These are phyloP conservation scores for Hiodon tergisus DNA, from an alignment of 2,113 vertebrate genomes.

Conservation along the genomic window DNA sequence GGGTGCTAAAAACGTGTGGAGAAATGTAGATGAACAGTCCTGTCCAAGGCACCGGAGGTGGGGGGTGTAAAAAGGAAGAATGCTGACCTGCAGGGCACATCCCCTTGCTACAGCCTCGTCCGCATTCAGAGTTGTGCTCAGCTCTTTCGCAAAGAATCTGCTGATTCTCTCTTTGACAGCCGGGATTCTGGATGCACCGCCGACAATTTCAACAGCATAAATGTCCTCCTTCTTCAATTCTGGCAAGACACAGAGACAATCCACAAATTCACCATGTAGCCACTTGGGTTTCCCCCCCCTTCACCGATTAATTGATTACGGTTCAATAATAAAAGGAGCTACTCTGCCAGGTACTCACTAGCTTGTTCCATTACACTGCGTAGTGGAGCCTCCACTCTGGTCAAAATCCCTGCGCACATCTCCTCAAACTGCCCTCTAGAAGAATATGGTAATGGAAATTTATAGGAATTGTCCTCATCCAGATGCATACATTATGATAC, in stretches of 20 bases:
- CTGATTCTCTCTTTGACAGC: slow-evolving; percentile 90
- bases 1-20: too few relatives aligned
- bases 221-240: slow-evolving; percentile 90
- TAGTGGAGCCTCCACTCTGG: slow-evolving; percentile 81
- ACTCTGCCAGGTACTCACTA: slow-evolving; percentile 68
- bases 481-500: background rate
- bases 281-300: background rate
- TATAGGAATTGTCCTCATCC: background rate
- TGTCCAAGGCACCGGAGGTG: background rate
- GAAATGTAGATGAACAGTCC: background rate
- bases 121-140: slow-evolving; percentile 91
- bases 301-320: background rate
- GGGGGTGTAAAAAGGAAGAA: background rate
- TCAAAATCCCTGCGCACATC: slow-evolving; percentile 79
- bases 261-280: background rate
- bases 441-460: slow-evolving; percentile 27
- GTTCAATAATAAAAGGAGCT: background rate
- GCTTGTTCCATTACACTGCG: slow-evolving; percentile 83
- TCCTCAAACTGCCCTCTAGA: slow-evolving; percentile 82
- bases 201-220: slow-evolving; percentile 92
- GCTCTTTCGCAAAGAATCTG: slow-evolving; percentile 92
- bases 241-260: slow-evolving; percentile 35
- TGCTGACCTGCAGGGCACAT: slow-evolving; percentile 85
- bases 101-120: slow-evolving; percentile 95
- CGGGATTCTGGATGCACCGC: slow-evolving; percentile 92